Conservation (phyloP, 2,888 invertebrate species). For the Tetramorium bicarinatum region DNA sequence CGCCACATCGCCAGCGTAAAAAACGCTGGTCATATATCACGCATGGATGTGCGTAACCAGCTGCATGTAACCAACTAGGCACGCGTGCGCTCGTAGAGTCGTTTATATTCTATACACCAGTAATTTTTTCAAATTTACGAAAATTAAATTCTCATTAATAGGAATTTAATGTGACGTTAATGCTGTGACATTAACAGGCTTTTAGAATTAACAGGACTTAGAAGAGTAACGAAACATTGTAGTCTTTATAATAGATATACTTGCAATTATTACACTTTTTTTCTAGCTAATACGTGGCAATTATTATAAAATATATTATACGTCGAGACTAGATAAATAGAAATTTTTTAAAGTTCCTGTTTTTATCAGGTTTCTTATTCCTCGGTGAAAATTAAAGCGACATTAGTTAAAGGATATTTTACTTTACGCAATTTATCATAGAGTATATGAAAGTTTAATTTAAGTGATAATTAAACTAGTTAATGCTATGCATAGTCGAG, state of each 20-base stretch:
- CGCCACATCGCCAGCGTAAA: conserved; percentile 20
- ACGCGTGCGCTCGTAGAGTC: background rate
- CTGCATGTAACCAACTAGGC: background rate
- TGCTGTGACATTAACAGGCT: background rate
- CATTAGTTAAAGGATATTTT: conserved; percentile 13
- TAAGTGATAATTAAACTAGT: conserved; percentile 44
- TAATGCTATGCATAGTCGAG: conserved; percentile 27
- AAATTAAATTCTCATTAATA: conserved; percentile 36
- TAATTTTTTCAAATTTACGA: conserved; percentile 28
- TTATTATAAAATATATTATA: background rate
- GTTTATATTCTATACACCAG: background rate
- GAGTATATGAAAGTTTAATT: conserved; percentile 30
- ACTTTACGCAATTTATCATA: conserved; percentile 1
- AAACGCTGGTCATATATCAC: conserved; percentile 52
- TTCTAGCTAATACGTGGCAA: background rate
- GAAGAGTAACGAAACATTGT: background rate
- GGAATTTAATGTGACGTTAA: background rate
- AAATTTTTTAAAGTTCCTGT: background rate
- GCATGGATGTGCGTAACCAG: conserved; percentile 53
- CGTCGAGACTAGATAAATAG: background rate
- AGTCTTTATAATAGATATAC: background rate
- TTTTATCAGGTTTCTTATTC: background rate
- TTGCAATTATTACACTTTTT: background rate
- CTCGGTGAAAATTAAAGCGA: background rate
- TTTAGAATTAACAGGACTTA: no score